Evolutionary conservation across 2,888 invertebrate species (phyloP), one percentile per base, ranked within the genome.

Genomic region (Scrobipalpa atriplicella): DNA sequence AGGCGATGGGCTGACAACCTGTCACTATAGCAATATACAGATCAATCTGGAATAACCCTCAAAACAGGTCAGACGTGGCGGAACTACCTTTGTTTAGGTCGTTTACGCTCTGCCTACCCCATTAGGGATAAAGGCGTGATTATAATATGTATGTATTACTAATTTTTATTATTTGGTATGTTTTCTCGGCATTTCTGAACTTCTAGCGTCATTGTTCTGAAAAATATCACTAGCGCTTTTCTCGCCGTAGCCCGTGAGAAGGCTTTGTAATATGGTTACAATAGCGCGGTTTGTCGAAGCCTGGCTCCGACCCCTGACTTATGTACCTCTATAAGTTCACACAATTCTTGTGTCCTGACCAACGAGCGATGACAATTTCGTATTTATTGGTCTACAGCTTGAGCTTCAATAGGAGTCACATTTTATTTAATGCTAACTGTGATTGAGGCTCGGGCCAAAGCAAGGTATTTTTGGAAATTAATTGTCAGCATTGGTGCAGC

Each of bases 201-300:
- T n/a, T n/a, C n/a, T n/a, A n/a, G 13, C 5, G 1, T 52, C 8
- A 18, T 18, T 21, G 11, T 52, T 7, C 21, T 2, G 5, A 13
- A 21, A 56, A 56, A 29, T 21, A 51, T 11, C 72, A 74, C 56
- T 65, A 72, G 69, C 74, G 7, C 9, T 64, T 51, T 10, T 74
- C 39, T 73, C 13, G 70, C n/a, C 2, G 47, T 52, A 18, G 61
- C 43, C 65, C 38, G 61, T 13, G 16, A 9, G 13, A 58, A 71
- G 67, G 72, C 76, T 74, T 76, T 76, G 76, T 78, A 77, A 78
- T 78, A 76, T 80, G 72, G 72, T 78, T 79, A 86, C 85, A 85
- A 85, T 85, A 76, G 83, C 73, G 84, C 81, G 84, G 83, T 86
- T 86, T 86, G 86, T 86, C 86, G 86, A 86, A 83, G 82, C 81